Conservation (phyloP, 2,113 vertebrate genomes). For the Rhombomys opimus region DNA sequence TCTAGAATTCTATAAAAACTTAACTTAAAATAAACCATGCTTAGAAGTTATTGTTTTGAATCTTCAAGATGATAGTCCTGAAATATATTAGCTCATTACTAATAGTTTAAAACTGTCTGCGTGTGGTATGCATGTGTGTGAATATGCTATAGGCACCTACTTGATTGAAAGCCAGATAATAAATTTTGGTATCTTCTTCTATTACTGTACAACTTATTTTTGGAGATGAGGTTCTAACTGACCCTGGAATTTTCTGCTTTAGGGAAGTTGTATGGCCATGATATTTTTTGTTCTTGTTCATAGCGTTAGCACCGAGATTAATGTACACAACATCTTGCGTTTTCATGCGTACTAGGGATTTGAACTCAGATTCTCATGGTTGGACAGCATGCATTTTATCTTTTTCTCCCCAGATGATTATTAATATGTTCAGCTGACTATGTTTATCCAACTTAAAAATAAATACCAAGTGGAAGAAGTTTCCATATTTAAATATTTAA, state of each 20-base stretch:
- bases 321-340: background rate
- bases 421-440: constrained; percentile 8
- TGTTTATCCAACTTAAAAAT: background rate
- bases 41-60: background rate
- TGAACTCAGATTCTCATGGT: no score
- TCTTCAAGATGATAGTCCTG: background rate
- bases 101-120: background rate
- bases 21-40: background rate
- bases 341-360: background rate
- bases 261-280: background rate
- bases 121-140: background rate
- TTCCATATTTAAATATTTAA: constrained; percentile 45
- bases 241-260: background rate
- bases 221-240: background rate
- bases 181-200: background rate
- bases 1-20: constrained; percentile 10
- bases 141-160: background rate
- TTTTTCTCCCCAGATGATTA: background rate
- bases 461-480: background rate
- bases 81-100: background rate
- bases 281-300: background rate
- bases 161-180: background rate
- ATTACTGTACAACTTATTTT: background rate
- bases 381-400: background rate
- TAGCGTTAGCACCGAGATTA: background rate